Evolutionary conservation across 2,113 vertebrate genomes (phyloP).

Genomic region (Pardalotus punctatus): DNA sequence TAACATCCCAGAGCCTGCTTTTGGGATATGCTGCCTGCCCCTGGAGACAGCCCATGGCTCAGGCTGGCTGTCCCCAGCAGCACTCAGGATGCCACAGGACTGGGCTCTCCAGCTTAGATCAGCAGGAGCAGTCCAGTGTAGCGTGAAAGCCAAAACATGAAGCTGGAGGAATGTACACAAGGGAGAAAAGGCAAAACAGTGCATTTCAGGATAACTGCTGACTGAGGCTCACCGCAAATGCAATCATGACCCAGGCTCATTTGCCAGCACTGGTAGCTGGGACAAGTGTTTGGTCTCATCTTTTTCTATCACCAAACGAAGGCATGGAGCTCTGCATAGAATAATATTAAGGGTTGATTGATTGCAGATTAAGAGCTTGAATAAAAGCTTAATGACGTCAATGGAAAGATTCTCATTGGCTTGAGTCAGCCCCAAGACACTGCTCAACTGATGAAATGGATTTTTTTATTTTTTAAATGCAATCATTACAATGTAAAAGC

Average conservation of each 20-base stretch:
- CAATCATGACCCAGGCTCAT: not conserved
- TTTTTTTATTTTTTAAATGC: not conserved
- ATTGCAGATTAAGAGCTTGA: slow-evolving; percentile 49
- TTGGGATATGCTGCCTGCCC: not conserved
- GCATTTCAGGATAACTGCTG: not conserved
- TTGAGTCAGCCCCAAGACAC: slow-evolving; percentile 17
- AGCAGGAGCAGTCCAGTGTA: not conserved
- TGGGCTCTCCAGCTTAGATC: not conserved
- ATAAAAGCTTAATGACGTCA: slow-evolving; percentile 61
- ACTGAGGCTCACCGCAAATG: not conserved
- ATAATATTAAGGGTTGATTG: slow-evolving; percentile 35
- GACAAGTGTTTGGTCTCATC: not conserved
- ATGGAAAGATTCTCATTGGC: slow-evolving; percentile 41
- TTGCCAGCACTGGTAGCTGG: not conserved
- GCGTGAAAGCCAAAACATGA: not conserved
- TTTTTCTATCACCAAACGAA: slow-evolving; percentile 22
- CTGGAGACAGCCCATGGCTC: not conserved
- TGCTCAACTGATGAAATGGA: not conserved
- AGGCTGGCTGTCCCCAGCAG: not conserved
- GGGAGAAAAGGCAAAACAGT: not conserved
- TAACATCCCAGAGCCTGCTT: not conserved
- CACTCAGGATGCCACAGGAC: fast-evolving
- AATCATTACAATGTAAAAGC: slow-evolving; percentile 13
- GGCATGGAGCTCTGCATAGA: not conserved
- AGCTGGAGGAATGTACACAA: not conserved